phyloP scores from a whole-genome alignment of 2,113 vertebrate species.

The Cheilinus undulatus region DNA sequence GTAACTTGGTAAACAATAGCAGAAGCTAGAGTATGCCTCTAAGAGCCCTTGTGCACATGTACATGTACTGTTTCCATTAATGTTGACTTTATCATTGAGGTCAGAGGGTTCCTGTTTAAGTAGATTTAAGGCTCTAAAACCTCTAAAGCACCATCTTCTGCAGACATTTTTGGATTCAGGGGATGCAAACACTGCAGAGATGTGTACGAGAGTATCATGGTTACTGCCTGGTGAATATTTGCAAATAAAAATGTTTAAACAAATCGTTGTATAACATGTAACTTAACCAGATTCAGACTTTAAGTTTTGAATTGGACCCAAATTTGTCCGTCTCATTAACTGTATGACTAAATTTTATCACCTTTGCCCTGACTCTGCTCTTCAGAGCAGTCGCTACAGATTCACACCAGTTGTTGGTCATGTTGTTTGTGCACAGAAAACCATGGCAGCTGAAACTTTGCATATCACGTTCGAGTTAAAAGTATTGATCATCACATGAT shows the following conservation, averaged over 20 bases:
- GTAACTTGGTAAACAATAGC: conserved; percentile 51
- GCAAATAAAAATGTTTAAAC: too few species aligned
- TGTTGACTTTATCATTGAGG: conserved; percentile 26
- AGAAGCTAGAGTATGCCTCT: conserved; percentile 12
- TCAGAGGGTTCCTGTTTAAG: conserved; percentile 40
- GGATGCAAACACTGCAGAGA: not conserved
- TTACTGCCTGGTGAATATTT: not conserved
- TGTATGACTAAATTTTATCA: too few species aligned
- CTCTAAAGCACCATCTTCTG: conserved; percentile 7
- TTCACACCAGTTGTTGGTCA: too few species aligned
- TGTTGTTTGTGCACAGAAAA: too few species aligned
- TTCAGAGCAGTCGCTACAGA: too few species aligned
- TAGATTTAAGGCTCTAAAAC: conserved; percentile 29
- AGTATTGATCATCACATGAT: too few species aligned
- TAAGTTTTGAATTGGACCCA: too few species aligned
- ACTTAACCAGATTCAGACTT: too few species aligned
- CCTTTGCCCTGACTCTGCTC: too few species aligned
- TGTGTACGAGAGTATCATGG: not conserved
- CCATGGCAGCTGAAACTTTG: too few species aligned
- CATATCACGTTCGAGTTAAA: too few species aligned
- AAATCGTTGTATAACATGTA: not conserved
- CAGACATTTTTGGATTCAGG: not conserved
- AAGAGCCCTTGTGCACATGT: not conserved
- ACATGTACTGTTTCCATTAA: conserved; percentile 10
- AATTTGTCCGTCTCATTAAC: too few species aligned